Base-by-base conservation (phyloP, 2,888 invertebrate genomes). In the Seira ritae region DNA sequence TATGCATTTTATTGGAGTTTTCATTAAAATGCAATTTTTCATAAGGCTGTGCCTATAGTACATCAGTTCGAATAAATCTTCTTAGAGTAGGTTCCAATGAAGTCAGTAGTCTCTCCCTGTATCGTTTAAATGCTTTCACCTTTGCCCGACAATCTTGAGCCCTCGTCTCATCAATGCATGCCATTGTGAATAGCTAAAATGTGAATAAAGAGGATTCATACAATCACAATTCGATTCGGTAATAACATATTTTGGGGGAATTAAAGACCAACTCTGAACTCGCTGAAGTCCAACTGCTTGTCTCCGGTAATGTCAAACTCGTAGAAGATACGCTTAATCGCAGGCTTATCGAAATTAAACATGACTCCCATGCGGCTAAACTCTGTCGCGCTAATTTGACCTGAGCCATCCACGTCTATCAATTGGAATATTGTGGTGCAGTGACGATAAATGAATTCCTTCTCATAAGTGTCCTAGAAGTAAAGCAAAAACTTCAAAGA, bases 401-500 rank as follows among this genome's bases (percentile, higher is more conserved):
- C 89, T 0, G 89, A 89, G 3, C 87, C 89, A 76, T 90, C 90
- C n/a, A 88, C 88, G 73, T 90, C 90, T 79, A 90, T 85, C n/a
- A 90, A 75, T 69, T 89, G 89, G 83, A 90, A 90, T 24, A 90
- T 90, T n/a, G 89, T 89, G 19, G 86, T 79, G 0, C 89, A 89
- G 69, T 90, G 90, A 4, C 89, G 87, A 79, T 88, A 90, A 24
- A 90, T 90, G 68, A 90, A 90, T 83, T 90, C 89, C 81, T 90
- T 90, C 75, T 89, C 89, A 50, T 88, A 88, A 17, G 85, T 78
- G 72, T 90, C 90, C 90, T 90, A 50, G 6, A 82, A 68, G 19
- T 60, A 19, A 31, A 12, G 17, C 3, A 67, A 37, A 3, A 6
- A 31, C 22, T 69, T 31, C 1, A 17, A 31, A 31, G 17, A 3